Evolutionary conservation across 1,140 invertebrate species (phyloP), one percentile per base, ranked within the genome.

Genomic region (Drosophila chauvacae): DNA sequence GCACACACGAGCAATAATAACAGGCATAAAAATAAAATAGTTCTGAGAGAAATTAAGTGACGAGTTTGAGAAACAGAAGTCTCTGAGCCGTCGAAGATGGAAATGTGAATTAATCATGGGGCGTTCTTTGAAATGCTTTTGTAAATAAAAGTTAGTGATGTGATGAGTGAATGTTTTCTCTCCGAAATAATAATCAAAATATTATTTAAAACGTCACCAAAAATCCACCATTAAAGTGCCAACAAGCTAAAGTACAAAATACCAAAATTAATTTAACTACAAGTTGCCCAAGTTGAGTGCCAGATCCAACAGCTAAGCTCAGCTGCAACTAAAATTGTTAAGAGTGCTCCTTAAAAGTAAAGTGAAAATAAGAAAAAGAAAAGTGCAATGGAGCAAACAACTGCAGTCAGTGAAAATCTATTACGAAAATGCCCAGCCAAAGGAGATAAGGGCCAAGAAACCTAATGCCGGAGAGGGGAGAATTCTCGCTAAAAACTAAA

Each of bases 401-500:
- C 37, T 37, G 37, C 42, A 71, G 69, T 26, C 28, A 35, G 26
- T 23, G 35, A 10, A 59, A 59, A 45, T 58, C 44, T 35, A 70
- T 41, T 59, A 58, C 20, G 48, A 50, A 59, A 58, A 20, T 28
- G 28, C n/a, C 16, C n/a, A 20, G 13, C n/a, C 35, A 33, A 23
- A 28, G 16, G 20, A 64, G 55, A 59, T 56, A 55, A 60, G 57
- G 35, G 26, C 33, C 33, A 23, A 26, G 30, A 35, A 20, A 45
- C 20, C 48, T 16, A 48, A 18, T 37, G 14, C 37, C 13, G 42
- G 45, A 16, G 20, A 44, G 39, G 28, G 48, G 26, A 69, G 57
- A 62, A 51, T 48, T 59, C 35, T 42, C 23, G 70, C 74, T 28
- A 39, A 55, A 79, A 83, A 76, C 50, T 79, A 84, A 84, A 88